A percentile compares a stretch with the other conserved stretches of the same genome.
Evolutionary conservation across 2,113 vertebrate species (phyloP).

Genomic region (Chelonoidis abingdonii): DNA sequence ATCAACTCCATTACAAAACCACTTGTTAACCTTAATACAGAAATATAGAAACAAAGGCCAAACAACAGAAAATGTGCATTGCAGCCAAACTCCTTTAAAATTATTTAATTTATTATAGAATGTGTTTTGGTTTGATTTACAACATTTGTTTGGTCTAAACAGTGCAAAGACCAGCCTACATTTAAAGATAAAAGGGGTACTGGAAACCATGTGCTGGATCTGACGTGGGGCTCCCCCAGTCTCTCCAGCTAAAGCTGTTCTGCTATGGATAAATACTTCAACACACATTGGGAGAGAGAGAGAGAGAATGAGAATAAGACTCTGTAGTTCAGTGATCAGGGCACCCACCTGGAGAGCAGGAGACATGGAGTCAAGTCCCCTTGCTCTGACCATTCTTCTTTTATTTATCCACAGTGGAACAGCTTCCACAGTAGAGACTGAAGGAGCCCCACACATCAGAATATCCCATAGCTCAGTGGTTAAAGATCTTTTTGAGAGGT

Average conservation of each 20-base stretch:
- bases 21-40: not conserved
- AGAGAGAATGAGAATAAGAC: not conserved
- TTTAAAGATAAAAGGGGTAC: not conserved
- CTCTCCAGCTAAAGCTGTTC: not conserved
- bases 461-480: not conserved
- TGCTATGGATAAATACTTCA: not conserved
- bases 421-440: not conserved
- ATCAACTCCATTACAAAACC: not conserved
- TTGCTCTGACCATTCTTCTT: not conserved
- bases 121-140: not conserved
- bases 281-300: not conserved
- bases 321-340: not conserved
- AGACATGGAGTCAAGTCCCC: not conserved
- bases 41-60: not conserved
- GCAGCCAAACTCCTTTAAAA: not conserved
- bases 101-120: not conserved
- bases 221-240: not conserved
- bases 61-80: not conserved
- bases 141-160: not conserved
- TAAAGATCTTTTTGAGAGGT: not conserved
- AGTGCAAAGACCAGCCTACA: not conserved
- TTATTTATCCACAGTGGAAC: not conserved
- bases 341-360: not conserved
- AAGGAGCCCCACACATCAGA: not conserved
- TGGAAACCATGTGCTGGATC: slow-evolving; percentile 27